Evolutionary conservation across 2,888 invertebrate genomes (phyloP), one percentile per base, ranked within the genome.

Genomic region (Tipula lateralis): DNA sequence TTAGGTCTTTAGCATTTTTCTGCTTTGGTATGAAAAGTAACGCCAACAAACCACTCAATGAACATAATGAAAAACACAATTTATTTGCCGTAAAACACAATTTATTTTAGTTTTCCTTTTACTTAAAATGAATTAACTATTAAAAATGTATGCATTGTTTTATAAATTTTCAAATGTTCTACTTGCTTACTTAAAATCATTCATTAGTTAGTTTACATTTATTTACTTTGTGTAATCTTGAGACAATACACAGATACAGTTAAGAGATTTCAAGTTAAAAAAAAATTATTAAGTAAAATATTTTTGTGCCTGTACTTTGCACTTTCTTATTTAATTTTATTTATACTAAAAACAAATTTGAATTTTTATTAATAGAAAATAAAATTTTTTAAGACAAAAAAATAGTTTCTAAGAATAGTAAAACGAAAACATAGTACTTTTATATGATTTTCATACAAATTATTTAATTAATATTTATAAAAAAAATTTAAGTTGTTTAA

Each of bases 91-190:
- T 66, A 66, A 66, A 66, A 66, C 66, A 66, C 66, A 66, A 9
- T 66, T 66, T 66, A 66, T 66, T 66, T 66, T 66, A 66, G 24
- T 66, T 66, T 66, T 66, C 12, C 66, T 66, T 24, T 66, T 66
- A 66, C 66, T 66, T 66, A 66, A 66, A 66, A 66, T 66, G 66
- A 66, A 66, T 66, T 66, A 66, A 66, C 66, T 66, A 66, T 66
- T 66, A 66, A 66, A 66, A 66, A 66, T 66, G 66, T 66, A 66
- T 66, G 66, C 66, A 66, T 66, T 66, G 24, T 66, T 66, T 66
- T 66, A 24, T 24, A 66, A 66, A 24, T 66, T 66, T 66, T 66
- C 66, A 66, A 66, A 66, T 66, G 44, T 16, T 50, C 16, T 16
- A 50, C 44, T 16, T 50, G 24, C 66, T 24, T 66, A 24, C 66